These are phyloP conservation scores for Taenaris catops DNA, from an alignment of 2,888 invertebrate genomes.

Conservation along the genomic window DNA sequence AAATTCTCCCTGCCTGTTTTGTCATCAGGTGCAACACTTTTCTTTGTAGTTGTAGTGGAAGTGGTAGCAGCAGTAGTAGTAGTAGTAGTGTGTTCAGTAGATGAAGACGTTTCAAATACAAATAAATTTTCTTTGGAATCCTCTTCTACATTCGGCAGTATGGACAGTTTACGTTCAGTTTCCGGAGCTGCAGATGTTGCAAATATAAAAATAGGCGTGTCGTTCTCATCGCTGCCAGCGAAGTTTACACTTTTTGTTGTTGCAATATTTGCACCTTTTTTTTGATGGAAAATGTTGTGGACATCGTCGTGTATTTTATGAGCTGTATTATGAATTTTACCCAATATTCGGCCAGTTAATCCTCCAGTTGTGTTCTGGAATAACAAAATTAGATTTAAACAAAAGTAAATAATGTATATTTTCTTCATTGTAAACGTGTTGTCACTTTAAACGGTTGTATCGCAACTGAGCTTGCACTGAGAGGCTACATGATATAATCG, in stretches of 20 bases:
- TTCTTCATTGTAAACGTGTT: conserved; percentile 18
- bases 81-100: conserved; percentile 9
- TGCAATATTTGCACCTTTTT: conserved; percentile 14
- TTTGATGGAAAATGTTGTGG: conserved; percentile 27
- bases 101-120: conserved; percentile 17
- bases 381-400: conserved; percentile 9
- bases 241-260: conserved; percentile 5
- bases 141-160: conserved; percentile 3
- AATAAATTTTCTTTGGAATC: conserved; percentile 18
- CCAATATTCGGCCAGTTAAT: conserved; percentile 34
- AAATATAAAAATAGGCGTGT: conserved; percentile 4
- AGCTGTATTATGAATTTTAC: conserved; percentile 30
- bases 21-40: too few species aligned
- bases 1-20: conserved; percentile 53
- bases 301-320: conserved; percentile 36
- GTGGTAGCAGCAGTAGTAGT: conserved; percentile 25
- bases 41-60: too few species aligned
- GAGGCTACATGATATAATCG: conserved; percentile 14
- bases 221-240: background rate
- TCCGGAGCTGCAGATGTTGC: background rate
- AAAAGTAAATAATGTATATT: conserved; percentile 5
- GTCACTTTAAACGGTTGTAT: conserved; percentile 3
- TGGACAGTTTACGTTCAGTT: too few species aligned
- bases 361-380: conserved; percentile 29
- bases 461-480: conserved; percentile 10